Base-by-base conservation (phyloP, 2,113 vertebrate species). In the Pedetes capensis region DNA sequence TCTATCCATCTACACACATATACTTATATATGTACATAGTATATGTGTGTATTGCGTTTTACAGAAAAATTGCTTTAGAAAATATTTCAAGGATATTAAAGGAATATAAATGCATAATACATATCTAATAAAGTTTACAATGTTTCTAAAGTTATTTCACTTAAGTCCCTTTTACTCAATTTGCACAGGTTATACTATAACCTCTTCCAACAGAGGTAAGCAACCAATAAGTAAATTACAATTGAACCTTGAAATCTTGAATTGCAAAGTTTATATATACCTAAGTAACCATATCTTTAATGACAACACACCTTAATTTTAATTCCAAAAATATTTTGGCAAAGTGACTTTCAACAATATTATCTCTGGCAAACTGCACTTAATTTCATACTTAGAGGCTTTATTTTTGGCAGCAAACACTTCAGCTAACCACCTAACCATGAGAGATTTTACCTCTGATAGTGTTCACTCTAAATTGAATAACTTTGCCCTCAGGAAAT, bases 251-350 rank as follows among this genome's bases (percentile, higher is more conserved):
- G 78, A 94, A 91, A 95, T 92, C 8, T 61, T 84, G n/a, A 84
- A 87, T 32, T 85, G 27, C 3, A 76, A 63, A 14, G 22, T 80
- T 93, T 87, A 91, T 91, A 91, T 91, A 69, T 55, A 57, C 8
- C 37, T 89, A 61, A 61, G 49, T 55, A 87, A 74, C 18, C 23
- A 12, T 80, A 87, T 92, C 55, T 68, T 78, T 71, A 63, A 81
- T 55, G 23, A 95, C 66, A 95, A 86, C 57, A 94, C 23, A 94
- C 25, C 59, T 96, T 84, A 82, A 93, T 11, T 89, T 93, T 69
- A 97, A 86, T 20, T 80, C 39, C 63, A 87, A 83, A 97, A 74
- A 76, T 94, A 64, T 87, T 95, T 69, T 96, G 72, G 78, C 92
- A 94, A 85, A 82, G 39, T 18, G 80, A n/a, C 29, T 85, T 96